Evolutionary conservation across 23 tunicate species (phyloP), one percentile per base, ranked within the genome.

Genomic region (Diplosoma virens): DNA sequence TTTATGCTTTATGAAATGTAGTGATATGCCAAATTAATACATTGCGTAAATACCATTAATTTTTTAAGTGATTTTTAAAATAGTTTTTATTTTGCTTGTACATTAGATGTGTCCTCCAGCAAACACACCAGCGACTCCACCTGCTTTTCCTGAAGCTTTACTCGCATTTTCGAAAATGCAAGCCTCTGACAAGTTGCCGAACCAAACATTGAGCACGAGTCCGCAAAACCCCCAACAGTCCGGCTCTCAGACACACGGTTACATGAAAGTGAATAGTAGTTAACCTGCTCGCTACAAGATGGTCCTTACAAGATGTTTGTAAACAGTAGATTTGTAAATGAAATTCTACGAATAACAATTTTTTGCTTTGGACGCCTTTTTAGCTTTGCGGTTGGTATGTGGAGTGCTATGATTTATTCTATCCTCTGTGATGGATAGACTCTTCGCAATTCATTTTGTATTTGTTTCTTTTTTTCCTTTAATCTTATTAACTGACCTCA

Each of bases 91-190:
- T n/a, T n/a, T n/a, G n/a, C n/a, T n/a, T n/a, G n/a, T n/a, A n/a
- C 52, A 68, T 71, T 58, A 87, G 95, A 61, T 87, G 55, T 70
- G 79, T 60, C 95, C 95, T 34, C 95, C 95, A 24, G 73, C 95
- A 24, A 87, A 87, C 79, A 87, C 95, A 16, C 95, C 95, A 7
- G 95, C 95, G 11, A 87, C 95, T 0, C 95, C 95, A 4, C 95
- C 95, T 7, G 95, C 95, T 6, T 87, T 87, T 68, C 95, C 95
- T 36, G 95, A 87, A 67, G 95, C 95, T 0, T 58, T 87, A 32
- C 79, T 87, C 21, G 87, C 95, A 23, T 87, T 87, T 59, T 87
- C 95, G n/a, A 87, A 81, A 58, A 64, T 87, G 83, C 95, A 87
- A 58, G 55, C 95, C 28, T 66, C 82, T 23, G 95, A 87, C 17